phyloP scores from a whole-genome alignment of 1,140 invertebrate genomes.

The Parapsyche elsis region DNA sequence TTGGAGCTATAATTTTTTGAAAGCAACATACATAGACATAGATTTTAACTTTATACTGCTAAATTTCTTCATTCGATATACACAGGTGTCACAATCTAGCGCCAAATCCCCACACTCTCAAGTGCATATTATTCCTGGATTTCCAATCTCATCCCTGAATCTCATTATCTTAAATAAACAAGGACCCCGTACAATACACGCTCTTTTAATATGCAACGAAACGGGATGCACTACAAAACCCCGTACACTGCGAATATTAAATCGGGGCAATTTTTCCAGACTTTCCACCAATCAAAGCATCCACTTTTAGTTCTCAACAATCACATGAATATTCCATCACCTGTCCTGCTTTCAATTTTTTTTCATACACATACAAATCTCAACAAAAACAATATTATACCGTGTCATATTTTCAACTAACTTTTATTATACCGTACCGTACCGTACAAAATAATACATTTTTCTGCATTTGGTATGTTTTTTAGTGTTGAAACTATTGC shows the following conservation, averaged over 20 bases:
- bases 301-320: too few species aligned
- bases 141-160: slow-evolving; percentile 12
- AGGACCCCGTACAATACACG: background rate
- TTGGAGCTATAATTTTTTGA: too few species aligned
- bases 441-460: too few species aligned
- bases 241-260: background rate
- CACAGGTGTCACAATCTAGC: background rate
- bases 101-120: background rate
- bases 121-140: background rate
- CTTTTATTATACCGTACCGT: too few species aligned
- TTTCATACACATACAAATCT: background rate
- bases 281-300: background rate
- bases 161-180: slow-evolving; percentile 30
- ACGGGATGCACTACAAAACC: background rate
- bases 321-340: too few species aligned
- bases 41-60: too few species aligned
- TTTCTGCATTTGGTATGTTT: too few species aligned
- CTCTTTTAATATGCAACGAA: background rate
- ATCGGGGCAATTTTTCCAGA: background rate
- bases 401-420: too few species aligned
- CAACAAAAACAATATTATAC: too few species aligned
- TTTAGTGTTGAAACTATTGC: background rate
- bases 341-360: too few species aligned
- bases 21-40: too few species aligned
- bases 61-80: too few species aligned